Percentiles rank a stretch among this genome's conserved stretches.
Evolutionary conservation across 2,888 invertebrate species (phyloP).

Genomic region (Agrilus biguttatus): DNA sequence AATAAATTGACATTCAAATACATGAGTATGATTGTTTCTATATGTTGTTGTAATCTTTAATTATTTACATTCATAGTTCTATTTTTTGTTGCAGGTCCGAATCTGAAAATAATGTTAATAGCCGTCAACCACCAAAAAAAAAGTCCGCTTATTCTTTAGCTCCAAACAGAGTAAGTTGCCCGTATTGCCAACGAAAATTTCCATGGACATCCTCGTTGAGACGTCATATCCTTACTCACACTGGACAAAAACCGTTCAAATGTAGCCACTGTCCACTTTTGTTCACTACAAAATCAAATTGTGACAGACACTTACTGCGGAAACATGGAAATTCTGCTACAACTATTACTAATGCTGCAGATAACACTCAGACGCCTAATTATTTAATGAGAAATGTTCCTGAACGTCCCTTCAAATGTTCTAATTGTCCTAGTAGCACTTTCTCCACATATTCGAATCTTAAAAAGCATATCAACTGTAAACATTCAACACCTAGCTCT

Average conservation of each 20-base stretch:
- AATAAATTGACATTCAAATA: not conserved
- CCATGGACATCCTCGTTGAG: constrained; percentile 93
- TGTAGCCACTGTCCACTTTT: constrained; percentile 85
- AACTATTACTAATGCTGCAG: constrained; percentile 23
- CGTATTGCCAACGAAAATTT: constrained; percentile 86
- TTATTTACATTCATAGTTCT: constrained; percentile 1
- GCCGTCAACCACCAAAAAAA: constrained; percentile 52
- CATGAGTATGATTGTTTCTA: no score
- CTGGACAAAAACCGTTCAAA: constrained; percentile 92
- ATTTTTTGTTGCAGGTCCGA: constrained; percentile 43
- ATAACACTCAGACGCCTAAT: constrained; percentile 27
- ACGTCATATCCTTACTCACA: constrained; percentile 90
- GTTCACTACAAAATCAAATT: constrained; percentile 94
- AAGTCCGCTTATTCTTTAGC: constrained; percentile 92
- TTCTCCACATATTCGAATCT: constrained; percentile 67
- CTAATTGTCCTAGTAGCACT: constrained; percentile 67
- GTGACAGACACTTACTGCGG: constrained; percentile 82
- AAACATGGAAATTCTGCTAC: constrained; percentile 57
- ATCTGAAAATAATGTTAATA: constrained; percentile 37
- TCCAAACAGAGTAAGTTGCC: constrained; percentile 86
- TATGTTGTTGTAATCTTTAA: not conserved
- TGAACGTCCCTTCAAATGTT: constrained; percentile 66
- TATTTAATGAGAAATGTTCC: constrained; percentile 52
- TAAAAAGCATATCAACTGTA: constrained; percentile 60
- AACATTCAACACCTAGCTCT: constrained; percentile 43